These are phyloP conservation scores for Poeciliopsis paucimaculata DNA, from an alignment of 2,797 vertebrate species.

Conservation along the genomic window DNA sequence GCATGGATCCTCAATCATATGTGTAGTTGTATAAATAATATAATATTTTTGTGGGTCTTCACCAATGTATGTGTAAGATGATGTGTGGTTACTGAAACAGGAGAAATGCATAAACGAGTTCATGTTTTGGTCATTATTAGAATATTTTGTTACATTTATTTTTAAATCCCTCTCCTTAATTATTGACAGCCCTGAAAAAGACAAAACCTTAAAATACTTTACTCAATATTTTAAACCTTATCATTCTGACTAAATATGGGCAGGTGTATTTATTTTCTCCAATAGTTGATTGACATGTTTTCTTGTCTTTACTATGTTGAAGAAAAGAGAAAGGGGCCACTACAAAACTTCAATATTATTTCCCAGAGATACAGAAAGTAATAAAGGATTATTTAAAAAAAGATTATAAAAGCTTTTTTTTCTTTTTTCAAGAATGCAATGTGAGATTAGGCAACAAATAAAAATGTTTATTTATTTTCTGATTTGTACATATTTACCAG, in stretches of 20 bases:
- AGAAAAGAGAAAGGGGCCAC: neutral
- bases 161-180: neutral
- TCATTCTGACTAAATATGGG: neutral
- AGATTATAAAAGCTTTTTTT: neutral
- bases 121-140: neutral
- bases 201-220: neutral
- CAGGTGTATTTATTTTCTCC: neutral
- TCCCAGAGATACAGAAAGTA: neutral
- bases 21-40: neutral
- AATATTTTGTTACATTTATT: neutral
- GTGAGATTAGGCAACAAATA: neutral
- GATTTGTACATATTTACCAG: neutral
- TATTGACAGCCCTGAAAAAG: neutral
- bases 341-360: neutral
- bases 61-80: neutral
- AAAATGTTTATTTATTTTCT: neutral
- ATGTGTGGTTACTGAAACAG: neutral
- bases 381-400: no score
- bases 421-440: neutral
- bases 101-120: neutral
- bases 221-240: neutral
- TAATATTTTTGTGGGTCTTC: neutral
- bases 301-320: neutral
- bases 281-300: neutral
- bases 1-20: neutral